These are phyloP conservation scores for Strongylocentrotus purpuratus DNA, from an alignment of 35 echinoderm and acorn worm species.

Conservation along the genomic window DNA sequence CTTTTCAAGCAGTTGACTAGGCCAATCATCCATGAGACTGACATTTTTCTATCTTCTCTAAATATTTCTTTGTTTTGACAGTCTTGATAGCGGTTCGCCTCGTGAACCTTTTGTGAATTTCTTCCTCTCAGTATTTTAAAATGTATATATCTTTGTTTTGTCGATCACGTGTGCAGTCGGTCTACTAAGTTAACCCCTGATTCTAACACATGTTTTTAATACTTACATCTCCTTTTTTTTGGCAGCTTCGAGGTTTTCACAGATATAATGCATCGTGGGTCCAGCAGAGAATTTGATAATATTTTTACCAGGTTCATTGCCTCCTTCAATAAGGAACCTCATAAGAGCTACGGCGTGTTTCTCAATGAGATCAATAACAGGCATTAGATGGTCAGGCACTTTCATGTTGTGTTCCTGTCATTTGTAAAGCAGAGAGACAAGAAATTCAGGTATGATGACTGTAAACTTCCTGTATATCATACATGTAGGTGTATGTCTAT, in stretches of 20 bases:
- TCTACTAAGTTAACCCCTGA: too few species aligned
- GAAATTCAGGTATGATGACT: background rate
- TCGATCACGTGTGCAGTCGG: too few species aligned
- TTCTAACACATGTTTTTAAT: too few species aligned
- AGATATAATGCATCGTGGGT: slow-evolving; percentile 29
- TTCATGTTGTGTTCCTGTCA: slow-evolving; percentile 2
- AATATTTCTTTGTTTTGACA: too few species aligned
- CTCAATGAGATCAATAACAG: background rate
- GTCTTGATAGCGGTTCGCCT: too few species aligned
- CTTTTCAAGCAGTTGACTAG: too few species aligned
- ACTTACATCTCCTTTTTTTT: slow-evolving; percentile 28
- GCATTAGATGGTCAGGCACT: slow-evolving; percentile 11
- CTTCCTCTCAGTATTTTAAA: too few species aligned
- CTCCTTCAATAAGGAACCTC: slow-evolving; percentile 15
- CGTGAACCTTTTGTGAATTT: too few species aligned
- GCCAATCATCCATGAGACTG: too few species aligned
- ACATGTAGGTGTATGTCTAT: too few species aligned
- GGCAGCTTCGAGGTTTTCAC: background rate
- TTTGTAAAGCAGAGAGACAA: background rate
- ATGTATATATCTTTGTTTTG: too few species aligned
- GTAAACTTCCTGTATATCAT: background rate
- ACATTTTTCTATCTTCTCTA: too few species aligned
- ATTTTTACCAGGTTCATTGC: background rate
- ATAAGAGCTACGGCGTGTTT: background rate
- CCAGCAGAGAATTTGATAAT: slow-evolving; percentile 33